These are phyloP conservation scores for Aleiodes alternator DNA, from an alignment of 2,888 invertebrate genomes.

Conservation along the genomic window DNA sequence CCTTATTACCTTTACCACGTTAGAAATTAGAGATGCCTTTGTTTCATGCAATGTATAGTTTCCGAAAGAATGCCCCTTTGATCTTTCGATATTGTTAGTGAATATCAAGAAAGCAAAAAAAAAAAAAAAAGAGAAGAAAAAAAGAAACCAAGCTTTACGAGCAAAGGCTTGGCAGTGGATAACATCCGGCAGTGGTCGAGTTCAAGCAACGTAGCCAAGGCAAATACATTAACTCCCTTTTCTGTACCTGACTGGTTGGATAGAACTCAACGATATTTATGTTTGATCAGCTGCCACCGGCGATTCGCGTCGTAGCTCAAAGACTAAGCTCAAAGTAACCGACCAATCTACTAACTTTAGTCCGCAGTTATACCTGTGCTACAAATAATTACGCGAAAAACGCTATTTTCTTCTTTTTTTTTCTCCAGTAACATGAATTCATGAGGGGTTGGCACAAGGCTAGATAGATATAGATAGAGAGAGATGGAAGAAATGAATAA, in stretches of 20 bases:
- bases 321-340: no score
- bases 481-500: not conserved
- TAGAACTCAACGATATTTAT: constrained; percentile 63
- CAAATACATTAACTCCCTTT: constrained; percentile 66
- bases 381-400: no score
- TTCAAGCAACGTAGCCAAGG: constrained; percentile 60
- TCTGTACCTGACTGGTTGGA: constrained; percentile 46
- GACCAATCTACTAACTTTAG: no score
- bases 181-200: constrained; percentile 34
- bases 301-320: constrained; percentile 42
- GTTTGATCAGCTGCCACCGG: constrained; percentile 69
- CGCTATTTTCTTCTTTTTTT: no score
- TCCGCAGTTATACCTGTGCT: no score
- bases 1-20: no score
- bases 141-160: constrained; percentile 3
- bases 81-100: constrained; percentile 12
- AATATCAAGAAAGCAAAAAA: not conserved
- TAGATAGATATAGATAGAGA: no score
- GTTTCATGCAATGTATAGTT: not conserved
- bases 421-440: no score
- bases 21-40: not conserved
- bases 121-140: not conserved
- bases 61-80: not conserved
- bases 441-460: no score
- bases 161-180: constrained; percentile 6